phyloP scores from a whole-genome alignment of 2,113 vertebrate genomes.

The Pteropus alecto region DNA sequence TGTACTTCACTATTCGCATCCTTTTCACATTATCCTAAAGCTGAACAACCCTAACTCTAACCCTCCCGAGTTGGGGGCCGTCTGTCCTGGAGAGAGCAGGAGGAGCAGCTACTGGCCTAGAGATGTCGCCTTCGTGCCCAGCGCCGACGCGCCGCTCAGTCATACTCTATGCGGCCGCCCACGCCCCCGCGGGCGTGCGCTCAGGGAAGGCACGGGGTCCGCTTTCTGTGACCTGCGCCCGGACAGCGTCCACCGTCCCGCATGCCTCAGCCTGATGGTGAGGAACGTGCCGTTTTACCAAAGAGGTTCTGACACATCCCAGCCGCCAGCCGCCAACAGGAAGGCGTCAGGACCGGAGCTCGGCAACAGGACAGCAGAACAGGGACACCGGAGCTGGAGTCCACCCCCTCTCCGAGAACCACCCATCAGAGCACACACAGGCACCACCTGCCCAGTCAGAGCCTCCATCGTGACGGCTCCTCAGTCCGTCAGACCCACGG shows the following conservation, averaged over 20 bases:
- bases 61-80: not conserved
- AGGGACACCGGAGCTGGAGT: not conserved
- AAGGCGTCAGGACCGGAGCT: not conserved
- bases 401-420: not conserved
- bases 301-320: not conserved
- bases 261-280: not conserved
- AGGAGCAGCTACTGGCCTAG: not conserved
- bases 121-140: not conserved
- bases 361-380: too few species aligned
- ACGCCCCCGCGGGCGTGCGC: too few species aligned
- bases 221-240: not conserved
- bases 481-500: not conserved
- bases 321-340: too few species aligned
- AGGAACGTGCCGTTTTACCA: not conserved
- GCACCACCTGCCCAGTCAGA: not conserved
- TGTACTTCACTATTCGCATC: fast-evolving
- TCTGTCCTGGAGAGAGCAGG: too few species aligned
- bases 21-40: not conserved
- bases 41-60: not conserved
- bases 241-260: not conserved
- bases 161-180: too few species aligned
- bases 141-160: not conserved
- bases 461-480: not conserved
- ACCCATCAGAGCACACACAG: not conserved
- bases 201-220: fast-evolving